Evolutionary conservation across 1,140 invertebrate genomes (phyloP).

Genomic region (Drosophila pachea): DNA sequence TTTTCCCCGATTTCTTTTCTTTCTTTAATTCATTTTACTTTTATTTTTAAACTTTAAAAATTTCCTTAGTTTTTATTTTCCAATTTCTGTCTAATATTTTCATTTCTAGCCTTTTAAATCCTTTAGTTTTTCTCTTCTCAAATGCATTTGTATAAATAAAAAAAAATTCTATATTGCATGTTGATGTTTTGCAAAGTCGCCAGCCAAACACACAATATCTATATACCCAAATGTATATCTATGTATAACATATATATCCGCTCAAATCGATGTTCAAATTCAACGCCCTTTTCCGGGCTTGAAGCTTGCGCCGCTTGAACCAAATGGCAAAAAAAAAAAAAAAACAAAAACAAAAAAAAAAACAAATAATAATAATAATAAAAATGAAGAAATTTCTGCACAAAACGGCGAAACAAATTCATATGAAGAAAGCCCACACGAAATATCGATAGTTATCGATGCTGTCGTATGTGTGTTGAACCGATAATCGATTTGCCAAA

Average conservation of each 20-base stretch:
- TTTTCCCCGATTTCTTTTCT: too few species aligned
- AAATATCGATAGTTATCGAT: constrained; percentile 54
- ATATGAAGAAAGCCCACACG: constrained; percentile 45
- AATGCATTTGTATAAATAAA: constrained; percentile 28
- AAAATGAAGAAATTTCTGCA: constrained; percentile 48
- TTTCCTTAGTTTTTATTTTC: background rate
- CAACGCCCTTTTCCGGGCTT: constrained; percentile 20
- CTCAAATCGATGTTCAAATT: constrained; percentile 22
- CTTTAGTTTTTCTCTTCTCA: constrained; percentile 2
- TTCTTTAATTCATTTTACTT: too few species aligned
- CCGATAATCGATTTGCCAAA: constrained; percentile 38
- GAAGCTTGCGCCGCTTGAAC: constrained; percentile 29
- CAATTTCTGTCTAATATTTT: background rate
- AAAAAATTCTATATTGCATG: constrained; percentile 61
- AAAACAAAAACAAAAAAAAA: background rate
- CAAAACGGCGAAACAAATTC: constrained; percentile 61
- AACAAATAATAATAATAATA: constrained; percentile 19
- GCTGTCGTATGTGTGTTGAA: constrained; percentile 48
- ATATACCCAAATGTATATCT: background rate
- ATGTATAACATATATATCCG: too few species aligned
- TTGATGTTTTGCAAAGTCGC: constrained; percentile 66
- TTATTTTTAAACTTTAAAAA: background rate
- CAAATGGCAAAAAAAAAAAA: constrained; percentile 26
- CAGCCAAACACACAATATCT: constrained; percentile 22
- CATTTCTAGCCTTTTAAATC: constrained; percentile 1